Evolutionary conservation across 2,888 invertebrate genomes (phyloP).

Genomic region (Pycnomerus fuliginosus): DNA sequence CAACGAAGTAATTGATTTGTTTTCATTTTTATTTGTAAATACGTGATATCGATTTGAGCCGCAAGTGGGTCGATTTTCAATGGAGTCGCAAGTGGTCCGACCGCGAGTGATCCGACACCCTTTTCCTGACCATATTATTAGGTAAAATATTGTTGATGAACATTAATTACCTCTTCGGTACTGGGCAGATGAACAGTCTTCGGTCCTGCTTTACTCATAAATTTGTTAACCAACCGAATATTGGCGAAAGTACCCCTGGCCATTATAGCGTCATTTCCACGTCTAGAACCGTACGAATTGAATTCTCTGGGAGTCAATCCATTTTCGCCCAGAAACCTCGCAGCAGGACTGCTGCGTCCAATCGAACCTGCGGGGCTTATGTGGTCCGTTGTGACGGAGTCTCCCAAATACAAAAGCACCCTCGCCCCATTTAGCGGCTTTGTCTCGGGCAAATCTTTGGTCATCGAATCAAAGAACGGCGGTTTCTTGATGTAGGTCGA

Average conservation of each 20-base stretch:
- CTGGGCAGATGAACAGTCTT: conserved; percentile 84
- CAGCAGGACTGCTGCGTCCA: conserved; percentile 76
- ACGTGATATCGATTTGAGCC: no score
- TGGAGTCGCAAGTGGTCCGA: no score
- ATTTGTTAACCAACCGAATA: conserved; percentile 91
- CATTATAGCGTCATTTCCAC: conserved; percentile 98
- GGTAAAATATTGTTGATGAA: conserved; percentile 11
- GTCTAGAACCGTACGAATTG: conserved; percentile 96
- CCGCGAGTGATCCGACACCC: no score
- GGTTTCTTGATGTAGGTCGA: conserved; percentile 97
- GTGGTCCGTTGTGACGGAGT: conserved; percentile 98
- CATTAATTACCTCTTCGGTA: conserved; percentile 66
- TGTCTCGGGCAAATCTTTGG: conserved; percentile 62
- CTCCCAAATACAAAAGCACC: conserved; percentile 84
- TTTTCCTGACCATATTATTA: no score
- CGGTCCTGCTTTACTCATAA: conserved; percentile 77
- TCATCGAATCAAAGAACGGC: conserved; percentile 81
- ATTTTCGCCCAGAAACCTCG: conserved; percentile 70
- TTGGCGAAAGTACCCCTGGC: conserved; percentile 97
- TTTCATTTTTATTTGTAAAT: no score
- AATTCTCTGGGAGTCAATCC: conserved; percentile 90
- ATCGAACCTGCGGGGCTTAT: conserved; percentile 98
- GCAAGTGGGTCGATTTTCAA: no score
- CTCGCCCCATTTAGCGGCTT: conserved; percentile 70
- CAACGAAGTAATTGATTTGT: no score